Base-by-base conservation (phyloP, 2,113 vertebrate species). In the Vanacampus margaritifer region DNA sequence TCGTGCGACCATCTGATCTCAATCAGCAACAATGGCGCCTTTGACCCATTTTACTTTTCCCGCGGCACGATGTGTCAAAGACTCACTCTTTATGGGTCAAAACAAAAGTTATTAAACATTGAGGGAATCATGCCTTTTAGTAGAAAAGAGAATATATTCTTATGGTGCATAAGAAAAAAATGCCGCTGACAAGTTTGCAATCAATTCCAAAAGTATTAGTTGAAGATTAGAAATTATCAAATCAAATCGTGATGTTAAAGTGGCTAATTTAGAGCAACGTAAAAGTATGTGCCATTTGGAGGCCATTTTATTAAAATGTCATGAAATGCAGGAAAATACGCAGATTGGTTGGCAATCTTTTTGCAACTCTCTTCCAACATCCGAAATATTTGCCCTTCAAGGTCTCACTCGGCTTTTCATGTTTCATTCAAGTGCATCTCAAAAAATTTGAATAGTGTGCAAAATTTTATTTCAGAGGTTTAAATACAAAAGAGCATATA, bases 271-370 rank as follows among this genome's bases (percentile, higher is more conserved):
- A 50, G 17, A 12, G 13, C 5, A 65, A 50, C 24, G 35, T 13
- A 46, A 56, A 48, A 43, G 43, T 37, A 17, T 5, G 8, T 50
- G 17, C 62, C 62, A 80, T 80, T 63, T 64, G 13, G 17, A 76
- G 66, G 21, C 57, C 73, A 64, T 74, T 48, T 65, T 37, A 37
- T 45, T 17, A 19, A 19, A 13, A 53, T 70, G 72, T 73, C 74
- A 79, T 82, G 73, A 80, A 41, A 81, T 58, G 67, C 63, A 69
- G 72, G 59, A 74, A 81, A 74, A 76, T 71, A 63, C 71, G 72
- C 80, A 48, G 58, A 87, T 82, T 85, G 81, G 84, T 53, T n/a
- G 76, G 62, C 59, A 14, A 76, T 48, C 69, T 76, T 68, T 87
- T 82, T 88, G n/a, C 78, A 81, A 51, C 48, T 51, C n/a, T 23